Evolutionary conservation across 2,113 vertebrate species (phyloP).

Genomic region (Ibidorhyncha struthersii): DNA sequence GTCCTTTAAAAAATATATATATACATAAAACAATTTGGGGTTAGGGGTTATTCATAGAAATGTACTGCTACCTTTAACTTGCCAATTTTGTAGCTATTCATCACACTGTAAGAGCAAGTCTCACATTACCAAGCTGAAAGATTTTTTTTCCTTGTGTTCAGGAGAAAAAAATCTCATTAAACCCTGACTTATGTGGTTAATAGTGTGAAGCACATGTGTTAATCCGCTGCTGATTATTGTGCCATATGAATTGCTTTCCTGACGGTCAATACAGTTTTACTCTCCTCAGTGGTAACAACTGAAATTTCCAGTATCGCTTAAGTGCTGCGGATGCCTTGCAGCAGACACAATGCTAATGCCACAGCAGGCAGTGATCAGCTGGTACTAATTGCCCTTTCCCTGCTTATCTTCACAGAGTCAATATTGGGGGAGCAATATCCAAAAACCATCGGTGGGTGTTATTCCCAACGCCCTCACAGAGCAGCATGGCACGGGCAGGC

Average conservation of each 20-base stretch:
- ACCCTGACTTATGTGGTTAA: background rate
- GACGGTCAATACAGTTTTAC: accelerated
- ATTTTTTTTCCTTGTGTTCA: background rate
- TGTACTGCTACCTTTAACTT: background rate
- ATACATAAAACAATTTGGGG: background rate
- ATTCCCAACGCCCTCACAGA: background rate
- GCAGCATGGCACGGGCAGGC: background rate
- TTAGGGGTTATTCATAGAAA: background rate
- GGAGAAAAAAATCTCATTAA: background rate
- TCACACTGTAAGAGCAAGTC: background rate
- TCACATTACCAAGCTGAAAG: background rate
- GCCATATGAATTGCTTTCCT: background rate
- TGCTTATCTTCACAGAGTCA: background rate
- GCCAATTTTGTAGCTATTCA: background rate
- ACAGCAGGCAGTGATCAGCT: too few relatives aligned
- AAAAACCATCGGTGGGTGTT: background rate
- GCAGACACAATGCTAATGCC: background rate
- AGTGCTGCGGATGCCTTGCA: background rate
- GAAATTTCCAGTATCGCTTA: background rate
- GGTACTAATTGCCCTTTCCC: background rate
- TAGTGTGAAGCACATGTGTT: background rate
- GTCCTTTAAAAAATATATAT: background rate
- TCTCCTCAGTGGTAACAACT: background rate
- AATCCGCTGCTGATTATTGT: background rate
- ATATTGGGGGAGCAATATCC: too few relatives aligned